Evolutionary conservation across 2,113 vertebrate genomes (phyloP).

Genomic region (Platichthys flesus): DNA sequence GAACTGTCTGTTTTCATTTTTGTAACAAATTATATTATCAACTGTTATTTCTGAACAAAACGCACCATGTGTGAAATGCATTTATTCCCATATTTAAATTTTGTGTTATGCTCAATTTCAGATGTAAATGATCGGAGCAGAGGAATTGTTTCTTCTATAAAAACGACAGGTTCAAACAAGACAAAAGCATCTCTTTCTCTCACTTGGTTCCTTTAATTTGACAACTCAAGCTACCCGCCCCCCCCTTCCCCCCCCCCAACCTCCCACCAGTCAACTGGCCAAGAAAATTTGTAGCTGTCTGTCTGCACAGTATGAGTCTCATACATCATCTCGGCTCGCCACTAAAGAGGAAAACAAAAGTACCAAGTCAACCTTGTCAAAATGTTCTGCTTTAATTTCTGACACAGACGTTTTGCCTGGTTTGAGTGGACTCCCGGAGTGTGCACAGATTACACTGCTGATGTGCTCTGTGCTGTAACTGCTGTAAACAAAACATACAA

Average conservation of each 20-base stretch:
- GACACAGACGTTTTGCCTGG: slow-evolving; percentile 13
- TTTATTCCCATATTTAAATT: slow-evolving; percentile 23
- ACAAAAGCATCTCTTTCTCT: slow-evolving; percentile 59
- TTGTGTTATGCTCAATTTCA: slow-evolving; percentile 48
- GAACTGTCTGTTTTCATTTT: neutral
- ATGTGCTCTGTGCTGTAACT: slow-evolving; percentile 7
- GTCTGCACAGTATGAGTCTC: slow-evolving; percentile 80
- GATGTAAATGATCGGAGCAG: slow-evolving; percentile 67
- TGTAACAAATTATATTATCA: neutral
- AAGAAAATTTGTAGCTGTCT: slow-evolving; percentile 83
- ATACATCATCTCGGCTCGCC: slow-evolving; percentile 80
- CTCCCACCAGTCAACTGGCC: slow-evolving; percentile 74
- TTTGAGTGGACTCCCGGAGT: slow-evolving; percentile 44
- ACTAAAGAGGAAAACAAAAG: slow-evolving; percentile 57
- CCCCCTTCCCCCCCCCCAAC: slow-evolving; percentile 22
- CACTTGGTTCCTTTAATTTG: slow-evolving; percentile 57
- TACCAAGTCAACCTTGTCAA: slow-evolving; percentile 66
- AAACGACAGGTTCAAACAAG: slow-evolving; percentile 48
- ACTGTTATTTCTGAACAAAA: neutral
- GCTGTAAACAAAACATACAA: slow-evolving; percentile 28
- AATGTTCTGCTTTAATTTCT: slow-evolving; percentile 53
- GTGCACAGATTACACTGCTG: slow-evolving; percentile 37
- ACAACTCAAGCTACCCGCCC: slow-evolving; percentile 38
- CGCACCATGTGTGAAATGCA: slow-evolving; percentile 36
- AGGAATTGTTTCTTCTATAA: slow-evolving; percentile 60